A percentile compares a stretch with the other conserved stretches of the same genome.
phyloP scores from a whole-genome alignment of 1,140 invertebrate species.

The Apocrypta bakeri region DNA sequence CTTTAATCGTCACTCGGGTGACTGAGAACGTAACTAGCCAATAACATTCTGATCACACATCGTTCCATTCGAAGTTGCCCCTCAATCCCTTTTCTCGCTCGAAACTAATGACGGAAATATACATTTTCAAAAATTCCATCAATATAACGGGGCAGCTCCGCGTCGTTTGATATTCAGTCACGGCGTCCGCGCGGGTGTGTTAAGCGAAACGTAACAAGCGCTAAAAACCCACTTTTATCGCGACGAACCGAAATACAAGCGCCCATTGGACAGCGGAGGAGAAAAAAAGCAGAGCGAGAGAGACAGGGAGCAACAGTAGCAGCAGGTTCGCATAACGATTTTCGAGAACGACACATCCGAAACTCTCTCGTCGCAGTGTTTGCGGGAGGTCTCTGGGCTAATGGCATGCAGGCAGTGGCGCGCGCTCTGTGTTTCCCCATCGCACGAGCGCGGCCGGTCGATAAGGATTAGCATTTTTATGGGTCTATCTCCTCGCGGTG shows the following conservation, averaged over 20 bases:
- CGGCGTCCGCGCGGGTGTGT: background rate
- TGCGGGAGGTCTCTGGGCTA: constrained; percentile 73
- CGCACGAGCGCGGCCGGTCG: constrained; percentile 58
- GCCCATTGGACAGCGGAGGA: background rate
- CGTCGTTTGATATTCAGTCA: background rate
- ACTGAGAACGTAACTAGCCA: no score
- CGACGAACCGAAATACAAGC: background rate
- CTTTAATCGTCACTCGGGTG: constrained; percentile 9
- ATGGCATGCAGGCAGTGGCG: constrained; percentile 71
- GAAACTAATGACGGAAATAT: no score
- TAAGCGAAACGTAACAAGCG: background rate
- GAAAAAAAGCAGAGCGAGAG: background rate
- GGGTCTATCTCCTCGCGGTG: constrained; percentile 67
- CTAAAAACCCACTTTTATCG: constrained; percentile 5
- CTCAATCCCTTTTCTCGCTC: no score
- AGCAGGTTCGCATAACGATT: background rate
- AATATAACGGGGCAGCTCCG: no score
- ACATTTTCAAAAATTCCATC: no score
- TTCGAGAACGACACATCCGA: background rate
- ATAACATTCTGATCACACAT: no score
- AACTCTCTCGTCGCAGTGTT: background rate
- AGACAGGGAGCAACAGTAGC: background rate
- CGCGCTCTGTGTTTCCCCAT: constrained; percentile 52
- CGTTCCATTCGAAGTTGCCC: no score
- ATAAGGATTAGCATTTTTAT: constrained; percentile 76